Conservation (phyloP, 2,113 vertebrate species). For the Geococcyx californianus region DNA sequence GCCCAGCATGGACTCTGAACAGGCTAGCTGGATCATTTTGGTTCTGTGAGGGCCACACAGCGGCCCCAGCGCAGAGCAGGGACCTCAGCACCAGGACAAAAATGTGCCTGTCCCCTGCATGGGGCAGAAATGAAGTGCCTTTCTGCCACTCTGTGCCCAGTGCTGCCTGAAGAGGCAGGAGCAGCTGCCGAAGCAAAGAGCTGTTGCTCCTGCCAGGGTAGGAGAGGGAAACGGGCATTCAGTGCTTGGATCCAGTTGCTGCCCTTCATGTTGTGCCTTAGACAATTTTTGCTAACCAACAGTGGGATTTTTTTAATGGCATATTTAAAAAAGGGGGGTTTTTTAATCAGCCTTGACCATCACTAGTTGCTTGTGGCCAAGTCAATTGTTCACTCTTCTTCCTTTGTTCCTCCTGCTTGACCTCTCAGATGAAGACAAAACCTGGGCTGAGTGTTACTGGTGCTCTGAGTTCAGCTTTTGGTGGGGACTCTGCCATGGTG, state of each 20-base stretch:
- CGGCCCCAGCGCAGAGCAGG: not conserved
- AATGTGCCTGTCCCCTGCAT: not conserved
- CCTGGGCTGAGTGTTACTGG: not conserved
- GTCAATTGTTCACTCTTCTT: not conserved
- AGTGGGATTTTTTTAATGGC: not conserved
- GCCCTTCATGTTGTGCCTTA: not conserved
- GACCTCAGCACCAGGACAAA: not conserved
- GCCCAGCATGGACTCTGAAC: not conserved
- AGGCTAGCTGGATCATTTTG: rapidly evolving
- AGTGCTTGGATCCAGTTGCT: not conserved
- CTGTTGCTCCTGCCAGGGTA: not conserved
- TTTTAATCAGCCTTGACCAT: not conserved
- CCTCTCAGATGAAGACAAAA: not conserved
- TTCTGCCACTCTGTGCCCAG: rapidly evolving
- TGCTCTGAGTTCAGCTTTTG: not conserved
- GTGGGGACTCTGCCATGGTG: rapidly evolving
- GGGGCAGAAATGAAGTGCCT: not conserved
- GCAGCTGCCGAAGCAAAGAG: not conserved
- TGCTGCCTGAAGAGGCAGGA: not conserved
- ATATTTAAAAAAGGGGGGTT: not conserved
- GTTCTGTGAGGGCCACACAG: not conserved
- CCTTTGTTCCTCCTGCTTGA: not conserved
- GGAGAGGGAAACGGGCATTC: not conserved
- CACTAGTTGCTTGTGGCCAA: not conserved
- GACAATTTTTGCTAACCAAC: not conserved